A percentile compares a stretch with the other conserved stretches of the same genome.
Evolutionary conservation across 2,888 invertebrate genomes (phyloP).

Genomic region (Asteroscopus sphinx): DNA sequence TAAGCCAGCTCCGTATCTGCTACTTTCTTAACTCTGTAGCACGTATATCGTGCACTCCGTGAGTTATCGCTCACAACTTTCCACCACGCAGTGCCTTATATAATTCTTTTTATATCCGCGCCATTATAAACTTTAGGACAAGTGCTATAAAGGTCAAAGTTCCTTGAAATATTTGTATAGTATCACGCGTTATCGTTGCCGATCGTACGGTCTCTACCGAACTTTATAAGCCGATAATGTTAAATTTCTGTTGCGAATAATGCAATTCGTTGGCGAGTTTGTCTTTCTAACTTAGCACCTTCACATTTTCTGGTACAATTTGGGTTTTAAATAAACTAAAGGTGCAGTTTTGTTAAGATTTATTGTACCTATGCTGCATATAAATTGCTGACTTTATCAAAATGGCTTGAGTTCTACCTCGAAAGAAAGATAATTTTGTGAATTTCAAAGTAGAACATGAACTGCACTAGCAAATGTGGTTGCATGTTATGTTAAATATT

Average conservation of each 20-base stretch:
- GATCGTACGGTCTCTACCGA: conserved; percentile 48
- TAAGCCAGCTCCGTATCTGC: conserved; percentile 36
- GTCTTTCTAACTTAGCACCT: conserved; percentile 41
- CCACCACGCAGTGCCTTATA: conserved; percentile 56
- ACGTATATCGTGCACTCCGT: conserved; percentile 52
- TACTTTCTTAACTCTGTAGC: conserved; percentile 54
- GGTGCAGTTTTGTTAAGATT: conserved; percentile 29
- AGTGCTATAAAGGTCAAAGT: conserved; percentile 35
- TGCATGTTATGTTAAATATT: conserved; percentile 5
- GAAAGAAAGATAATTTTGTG: conserved; percentile 16
- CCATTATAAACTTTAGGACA: conserved; percentile 41
- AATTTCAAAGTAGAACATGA: conserved; percentile 14
- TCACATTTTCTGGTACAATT: conserved; percentile 46
- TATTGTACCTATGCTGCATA: conserved; percentile 33
- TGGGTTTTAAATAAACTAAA: conserved; percentile 43
- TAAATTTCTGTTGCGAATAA: conserved; percentile 59
- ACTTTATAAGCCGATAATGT: conserved; percentile 61
- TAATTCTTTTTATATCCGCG: conserved; percentile 36
- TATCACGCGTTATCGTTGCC: conserved; percentile 35
- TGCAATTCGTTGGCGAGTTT: conserved; percentile 43
- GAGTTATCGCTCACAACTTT: conserved; percentile 57
- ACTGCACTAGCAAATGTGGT: neutral
- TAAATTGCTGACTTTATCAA: conserved; percentile 31
- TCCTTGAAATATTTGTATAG: conserved; percentile 27
- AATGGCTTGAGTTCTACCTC: conserved; percentile 13